These are phyloP conservation scores for Calcarius lapponicus DNA, from an alignment of 2,797 vertebrate species.

Conservation along the genomic window DNA sequence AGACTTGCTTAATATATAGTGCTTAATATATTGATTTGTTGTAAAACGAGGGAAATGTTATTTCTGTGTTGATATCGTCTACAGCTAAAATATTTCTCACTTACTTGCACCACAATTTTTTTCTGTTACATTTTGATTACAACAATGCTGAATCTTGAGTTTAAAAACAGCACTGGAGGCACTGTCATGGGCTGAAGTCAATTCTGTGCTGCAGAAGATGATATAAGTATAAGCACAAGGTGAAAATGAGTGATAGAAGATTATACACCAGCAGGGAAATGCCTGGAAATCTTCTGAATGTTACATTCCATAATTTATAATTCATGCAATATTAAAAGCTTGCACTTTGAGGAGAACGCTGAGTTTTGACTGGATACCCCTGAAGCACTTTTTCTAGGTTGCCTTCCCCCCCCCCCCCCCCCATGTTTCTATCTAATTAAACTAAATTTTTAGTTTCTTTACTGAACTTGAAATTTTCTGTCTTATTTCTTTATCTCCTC, in stretches of 20 bases:
- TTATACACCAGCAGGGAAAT: not conserved
- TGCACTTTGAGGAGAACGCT: not conserved
- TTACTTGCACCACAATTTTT: not conserved
- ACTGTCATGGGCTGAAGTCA: not conserved
- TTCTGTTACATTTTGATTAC: not conserved
- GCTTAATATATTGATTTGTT: not conserved
- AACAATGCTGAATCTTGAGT: not conserved
- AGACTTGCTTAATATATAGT: not conserved
- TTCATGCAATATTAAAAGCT: not conserved
- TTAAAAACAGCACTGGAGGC: not conserved
- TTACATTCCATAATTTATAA: not conserved
- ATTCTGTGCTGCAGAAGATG: not conserved
- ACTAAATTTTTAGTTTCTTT: not conserved
- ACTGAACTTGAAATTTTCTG: not conserved
- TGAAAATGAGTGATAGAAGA: not conserved
- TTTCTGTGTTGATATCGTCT: not conserved
- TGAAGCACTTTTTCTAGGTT: not conserved
- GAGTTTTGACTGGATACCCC: not conserved
- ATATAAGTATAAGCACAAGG: not conserved
- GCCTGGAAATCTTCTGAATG: not conserved
- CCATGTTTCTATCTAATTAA: not conserved
- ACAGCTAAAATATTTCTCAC: not conserved
- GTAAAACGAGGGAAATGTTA: not conserved
- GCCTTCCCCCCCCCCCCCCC: accelerated
- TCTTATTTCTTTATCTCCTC: not conserved